Evolutionary conservation across 1,140 invertebrate genomes (phyloP).

Genomic region (Anastrepha ludens): DNA sequence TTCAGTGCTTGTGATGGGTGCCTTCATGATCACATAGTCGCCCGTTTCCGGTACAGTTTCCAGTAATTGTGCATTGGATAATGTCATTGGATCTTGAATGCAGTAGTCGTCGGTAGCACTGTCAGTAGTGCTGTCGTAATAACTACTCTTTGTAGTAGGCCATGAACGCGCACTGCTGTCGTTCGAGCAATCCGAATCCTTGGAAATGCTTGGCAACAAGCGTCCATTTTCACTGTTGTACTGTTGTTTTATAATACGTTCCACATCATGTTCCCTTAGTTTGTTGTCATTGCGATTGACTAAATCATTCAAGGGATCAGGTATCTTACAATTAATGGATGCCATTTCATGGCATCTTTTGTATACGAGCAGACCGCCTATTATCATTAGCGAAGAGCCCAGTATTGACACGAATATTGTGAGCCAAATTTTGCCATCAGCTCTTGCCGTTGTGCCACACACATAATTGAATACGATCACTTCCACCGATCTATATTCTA

Average conservation of each 20-base stretch:
- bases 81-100: constrained; percentile 16
- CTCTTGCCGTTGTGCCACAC: neutral
- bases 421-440: neutral
- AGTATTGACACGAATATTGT: neutral
- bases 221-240: neutral
- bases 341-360: constrained; percentile 19
- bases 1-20: neutral
- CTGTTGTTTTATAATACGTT: neutral
- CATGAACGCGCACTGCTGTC: neutral
- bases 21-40: neutral
- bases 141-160: neutral
- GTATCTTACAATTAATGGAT: constrained; percentile 4
- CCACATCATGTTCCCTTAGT: neutral
- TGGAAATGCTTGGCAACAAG: constrained; percentile 21
- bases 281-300: neutral
- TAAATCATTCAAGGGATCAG: neutral
- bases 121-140: neutral
- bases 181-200: neutral
- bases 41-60: neutral
- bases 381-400: neutral
- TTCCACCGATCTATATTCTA: neutral
- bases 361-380: neutral
- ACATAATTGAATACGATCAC: neutral
- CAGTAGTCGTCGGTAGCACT: neutral
- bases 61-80: neutral